Evolutionary conservation across 2,888 invertebrate genomes (phyloP).

Genomic region (Octodonta nipae): DNA sequence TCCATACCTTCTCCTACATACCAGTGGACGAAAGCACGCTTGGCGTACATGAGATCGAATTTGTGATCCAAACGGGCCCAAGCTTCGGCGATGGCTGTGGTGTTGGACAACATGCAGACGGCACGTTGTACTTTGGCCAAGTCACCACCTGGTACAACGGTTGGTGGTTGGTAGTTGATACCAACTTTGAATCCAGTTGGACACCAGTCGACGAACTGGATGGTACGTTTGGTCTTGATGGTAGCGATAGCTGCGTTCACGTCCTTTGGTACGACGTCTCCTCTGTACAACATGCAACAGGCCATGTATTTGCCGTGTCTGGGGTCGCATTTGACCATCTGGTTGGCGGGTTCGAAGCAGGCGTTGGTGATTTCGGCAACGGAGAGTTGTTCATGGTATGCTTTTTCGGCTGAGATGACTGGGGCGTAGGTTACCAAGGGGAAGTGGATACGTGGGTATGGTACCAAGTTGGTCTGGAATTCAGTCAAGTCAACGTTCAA

Average conservation of each 20-base stretch:
- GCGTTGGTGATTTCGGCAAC: slow-evolving; percentile 89
- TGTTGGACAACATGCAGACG: slow-evolving; percentile 98
- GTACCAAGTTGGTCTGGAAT: slow-evolving; percentile 91
- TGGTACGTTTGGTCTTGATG: slow-evolving; percentile 87
- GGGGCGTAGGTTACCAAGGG: slow-evolving; percentile 85
- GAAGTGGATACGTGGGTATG: slow-evolving; percentile 93
- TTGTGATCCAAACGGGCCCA: slow-evolving; percentile 94
- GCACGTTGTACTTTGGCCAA: slow-evolving; percentile 90
- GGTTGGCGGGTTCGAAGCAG: slow-evolving; percentile 91
- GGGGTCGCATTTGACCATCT: slow-evolving; percentile 91
- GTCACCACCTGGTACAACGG: slow-evolving; percentile 90
- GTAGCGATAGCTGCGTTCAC: slow-evolving; percentile 91
- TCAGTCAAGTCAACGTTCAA: slow-evolving; percentile 87
- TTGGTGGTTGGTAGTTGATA: slow-evolving; percentile 89
- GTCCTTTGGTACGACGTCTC: slow-evolving; percentile 75
- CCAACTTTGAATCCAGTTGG: slow-evolving; percentile 71
- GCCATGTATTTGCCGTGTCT: slow-evolving; percentile 91
- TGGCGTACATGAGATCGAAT: slow-evolving; percentile 93
- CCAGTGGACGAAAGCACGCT: slow-evolving; percentile 95
- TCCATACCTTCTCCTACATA: slow-evolving; percentile 81
- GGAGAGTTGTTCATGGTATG: slow-evolving; percentile 83
- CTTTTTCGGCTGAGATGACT: slow-evolving; percentile 86
- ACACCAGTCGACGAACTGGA: slow-evolving; percentile 88
- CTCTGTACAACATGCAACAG: slow-evolving; percentile 76
- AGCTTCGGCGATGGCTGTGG: slow-evolving; percentile 88